These are phyloP conservation scores for Laodelphax striatellus DNA, from an alignment of 1,140 invertebrate species.

Conservation along the genomic window DNA sequence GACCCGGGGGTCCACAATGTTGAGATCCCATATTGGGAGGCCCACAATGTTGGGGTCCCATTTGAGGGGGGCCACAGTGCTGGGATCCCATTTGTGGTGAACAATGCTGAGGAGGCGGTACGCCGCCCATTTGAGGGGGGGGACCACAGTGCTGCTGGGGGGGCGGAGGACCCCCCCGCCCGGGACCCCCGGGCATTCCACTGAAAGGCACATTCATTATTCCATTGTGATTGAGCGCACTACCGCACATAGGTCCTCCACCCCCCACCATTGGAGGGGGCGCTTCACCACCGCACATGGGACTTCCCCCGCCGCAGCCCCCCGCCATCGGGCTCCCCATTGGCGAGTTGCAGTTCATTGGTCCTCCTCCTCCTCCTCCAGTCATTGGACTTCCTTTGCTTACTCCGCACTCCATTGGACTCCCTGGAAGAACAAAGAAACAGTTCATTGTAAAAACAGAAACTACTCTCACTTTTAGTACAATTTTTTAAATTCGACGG, in stretches of 20 bases:
- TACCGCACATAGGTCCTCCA: slow-evolving; percentile 26
- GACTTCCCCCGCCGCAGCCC: slow-evolving; percentile 20
- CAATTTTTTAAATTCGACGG: too few relatives aligned
- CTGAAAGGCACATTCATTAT: slow-evolving; percentile 38
- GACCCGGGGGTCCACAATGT: too few relatives aligned
- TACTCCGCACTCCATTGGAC: slow-evolving; percentile 21
- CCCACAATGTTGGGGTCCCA: too few relatives aligned
- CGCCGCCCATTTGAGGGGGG: slow-evolving; percentile 29
- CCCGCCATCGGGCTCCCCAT: slow-evolving; percentile 27
- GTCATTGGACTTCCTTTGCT: slow-evolving; percentile 23
- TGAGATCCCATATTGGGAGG: too few relatives aligned
- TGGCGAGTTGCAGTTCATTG: slow-evolving; percentile 25
- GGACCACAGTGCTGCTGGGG: slow-evolving; percentile 26
- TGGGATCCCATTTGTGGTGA: too few relatives aligned
- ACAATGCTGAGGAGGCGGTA: slow-evolving; percentile 36
- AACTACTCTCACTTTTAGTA: too few relatives aligned
- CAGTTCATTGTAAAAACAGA: too few relatives aligned
- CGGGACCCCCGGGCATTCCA: slow-evolving; percentile 18
- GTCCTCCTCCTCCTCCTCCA: neutral
- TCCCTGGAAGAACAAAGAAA: slow-evolving; percentile 25
- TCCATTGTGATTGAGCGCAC: slow-evolving; percentile 21
- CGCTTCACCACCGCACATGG: slow-evolving; percentile 26
- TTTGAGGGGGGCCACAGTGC: too few relatives aligned
- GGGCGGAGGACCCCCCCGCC: slow-evolving; percentile 35
- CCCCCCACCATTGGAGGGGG: slow-evolving; percentile 28